These are phyloP conservation scores for Drosophila sturtevanti DNA, from an alignment of 1,140 invertebrate genomes.

Conservation along the genomic window DNA sequence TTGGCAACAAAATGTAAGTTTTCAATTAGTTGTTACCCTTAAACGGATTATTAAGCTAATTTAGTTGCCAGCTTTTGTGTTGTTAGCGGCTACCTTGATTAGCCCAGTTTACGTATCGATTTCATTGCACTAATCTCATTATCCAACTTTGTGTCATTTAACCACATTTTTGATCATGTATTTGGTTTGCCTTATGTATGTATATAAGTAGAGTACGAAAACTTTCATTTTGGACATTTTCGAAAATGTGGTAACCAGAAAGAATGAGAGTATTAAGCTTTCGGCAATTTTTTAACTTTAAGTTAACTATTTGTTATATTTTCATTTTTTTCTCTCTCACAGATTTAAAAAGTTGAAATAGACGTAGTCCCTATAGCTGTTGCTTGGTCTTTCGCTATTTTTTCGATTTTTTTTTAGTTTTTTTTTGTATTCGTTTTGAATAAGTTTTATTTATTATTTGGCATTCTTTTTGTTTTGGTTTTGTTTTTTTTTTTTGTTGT, in stretches of 20 bases:
- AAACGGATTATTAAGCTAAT: constrained; percentile 99
- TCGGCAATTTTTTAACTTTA: neutral
- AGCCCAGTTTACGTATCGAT: constrained; percentile 94
- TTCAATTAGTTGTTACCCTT: constrained; percentile 83
- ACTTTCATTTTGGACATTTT: neutral
- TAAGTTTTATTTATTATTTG: neutral
- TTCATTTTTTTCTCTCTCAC: neutral
- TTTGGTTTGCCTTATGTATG: neutral
- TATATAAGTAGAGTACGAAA: neutral
- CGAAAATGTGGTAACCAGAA: neutral
- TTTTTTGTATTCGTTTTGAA: constrained; percentile 2
- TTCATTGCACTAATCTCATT: neutral
- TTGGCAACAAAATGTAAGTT: too few relatives aligned
- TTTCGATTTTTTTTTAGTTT: too few relatives aligned
- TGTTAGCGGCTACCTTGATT: constrained; percentile 97
- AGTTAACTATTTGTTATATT: neutral
- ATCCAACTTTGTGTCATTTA: neutral
- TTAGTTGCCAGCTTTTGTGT: constrained; percentile 99
- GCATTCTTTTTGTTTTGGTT: neutral
- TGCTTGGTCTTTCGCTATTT: neutral
- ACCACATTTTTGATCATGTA: neutral
- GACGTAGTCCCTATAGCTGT: neutral
- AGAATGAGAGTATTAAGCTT: neutral
- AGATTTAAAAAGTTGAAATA: constrained; percentile 3
- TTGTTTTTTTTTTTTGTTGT: constrained; percentile 17